Base-by-base conservation (phyloP, 2,797 vertebrate species). In the Selene dorsalis region DNA sequence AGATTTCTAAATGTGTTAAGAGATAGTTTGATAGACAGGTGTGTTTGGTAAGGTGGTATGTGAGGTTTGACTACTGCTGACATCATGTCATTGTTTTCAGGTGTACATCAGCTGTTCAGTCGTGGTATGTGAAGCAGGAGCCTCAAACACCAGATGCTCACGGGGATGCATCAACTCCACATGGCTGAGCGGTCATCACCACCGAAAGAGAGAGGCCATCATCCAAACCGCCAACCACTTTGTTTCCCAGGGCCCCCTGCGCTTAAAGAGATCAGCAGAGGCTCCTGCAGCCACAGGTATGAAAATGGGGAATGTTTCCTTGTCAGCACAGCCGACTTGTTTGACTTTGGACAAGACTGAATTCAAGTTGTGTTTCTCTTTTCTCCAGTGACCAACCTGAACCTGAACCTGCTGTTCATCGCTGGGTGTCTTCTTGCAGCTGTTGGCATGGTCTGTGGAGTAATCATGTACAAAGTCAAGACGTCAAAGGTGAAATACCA, bases 61-160 rank as follows among this genome's bases (percentile, higher is more conserved):
- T 35, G 32, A 35, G 32, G 7, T 35, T 16, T 43, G 41, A 16
- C 41, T 16, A 43, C 41, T 66, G 7, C 26, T 43, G 35, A 43
- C 24, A 0, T 14, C 24, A 58, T 62, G 63, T 47, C 18, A 11
- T 59, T 82, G 13, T 63, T 1, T 65, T 69, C 62, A 95, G 94
- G 93, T 95, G 55, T 95, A 92, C 82, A 91, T 95, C 82, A 94
- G 88, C 82, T 95, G 94, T 69, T 91, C 93, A 0, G 92, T 95
- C 35, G 66, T 94, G 71, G 79, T 95, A 71, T 95, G 94, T 79
- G 87, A 90, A 55, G 78, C 72, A 13, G 88, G 88, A 1, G 74
- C 87, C 39, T 18, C 79, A 11, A 3, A 57, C 75, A 92, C 88
- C 73, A 88, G 94, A 53, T 95, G 93, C 75, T 79, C 89, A 0